phyloP scores from a whole-genome alignment of 2,888 invertebrate species.

The Stenodera caucasica region DNA sequence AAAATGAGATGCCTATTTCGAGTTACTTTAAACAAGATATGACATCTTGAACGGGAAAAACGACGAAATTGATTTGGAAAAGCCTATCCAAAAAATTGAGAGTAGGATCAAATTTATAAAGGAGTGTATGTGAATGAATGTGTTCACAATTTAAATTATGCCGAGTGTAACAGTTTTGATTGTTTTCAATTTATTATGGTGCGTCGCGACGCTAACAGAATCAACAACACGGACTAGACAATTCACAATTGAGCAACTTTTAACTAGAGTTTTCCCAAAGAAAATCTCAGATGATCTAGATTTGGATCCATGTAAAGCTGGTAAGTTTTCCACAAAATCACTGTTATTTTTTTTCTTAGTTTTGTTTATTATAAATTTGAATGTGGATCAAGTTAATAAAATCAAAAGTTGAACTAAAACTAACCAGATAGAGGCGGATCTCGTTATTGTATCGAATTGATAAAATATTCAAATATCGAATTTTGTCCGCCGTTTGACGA shows the following conservation, averaged over 20 bases:
- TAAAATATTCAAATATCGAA: background rate
- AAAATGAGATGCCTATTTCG: background rate
- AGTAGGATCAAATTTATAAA: too few species aligned
- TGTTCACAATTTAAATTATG: conserved; percentile 13
- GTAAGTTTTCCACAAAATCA: conserved; percentile 59
- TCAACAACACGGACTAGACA: conserved; percentile 19
- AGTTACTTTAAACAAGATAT: background rate
- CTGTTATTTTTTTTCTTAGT: background rate
- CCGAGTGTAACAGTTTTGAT: conserved; percentile 13
- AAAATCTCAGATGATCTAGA: conserved; percentile 75
- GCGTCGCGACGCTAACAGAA: conserved; percentile 12
- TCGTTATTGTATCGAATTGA: background rate
- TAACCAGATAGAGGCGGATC: conserved; percentile 13
- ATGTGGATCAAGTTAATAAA: background rate
- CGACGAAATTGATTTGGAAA: too few species aligned
- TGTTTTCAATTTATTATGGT: conserved; percentile 8
- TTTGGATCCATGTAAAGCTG: conserved; percentile 85
- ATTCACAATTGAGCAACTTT: conserved; percentile 69
- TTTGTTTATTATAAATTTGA: too few species aligned
- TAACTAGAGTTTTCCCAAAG: conserved; percentile 65
- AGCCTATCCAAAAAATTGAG: too few species aligned
- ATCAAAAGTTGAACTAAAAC: conserved; percentile 2
- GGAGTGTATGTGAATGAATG: background rate
- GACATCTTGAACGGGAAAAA: background rate
- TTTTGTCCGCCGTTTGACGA: background rate